Evolutionary conservation across 2,797 vertebrate species (phyloP).

Genomic region (Galaxias olidus): DNA sequence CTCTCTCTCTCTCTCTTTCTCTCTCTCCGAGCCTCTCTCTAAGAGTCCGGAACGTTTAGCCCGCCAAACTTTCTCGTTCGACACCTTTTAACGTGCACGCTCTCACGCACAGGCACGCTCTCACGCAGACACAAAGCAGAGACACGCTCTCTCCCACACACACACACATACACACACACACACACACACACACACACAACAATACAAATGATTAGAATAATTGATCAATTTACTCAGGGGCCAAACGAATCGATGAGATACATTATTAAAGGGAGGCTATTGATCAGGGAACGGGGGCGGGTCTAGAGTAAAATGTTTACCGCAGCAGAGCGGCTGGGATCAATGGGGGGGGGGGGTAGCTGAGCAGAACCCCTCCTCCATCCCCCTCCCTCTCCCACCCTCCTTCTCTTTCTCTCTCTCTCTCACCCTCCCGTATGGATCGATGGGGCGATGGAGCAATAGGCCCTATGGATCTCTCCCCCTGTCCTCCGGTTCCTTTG

Average conservation of each 20-base stretch:
- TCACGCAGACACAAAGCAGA: slow-evolving; percentile 17
- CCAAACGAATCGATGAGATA: slow-evolving; percentile 81
- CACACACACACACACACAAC: slow-evolving; percentile 25
- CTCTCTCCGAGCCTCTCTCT: too few relatives aligned
- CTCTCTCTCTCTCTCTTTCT: too few relatives aligned
- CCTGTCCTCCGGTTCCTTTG: slow-evolving; percentile 56
- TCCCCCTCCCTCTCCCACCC: too few relatives aligned
- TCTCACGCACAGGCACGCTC: slow-evolving; percentile 5
- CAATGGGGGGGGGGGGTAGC: slow-evolving; percentile 68
- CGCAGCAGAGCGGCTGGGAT: slow-evolving; percentile 71
- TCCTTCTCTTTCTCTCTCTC: too few relatives aligned
- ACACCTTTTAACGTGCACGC: slow-evolving; percentile 52
- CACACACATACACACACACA: not conserved
- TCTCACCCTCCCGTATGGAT: slow-evolving; percentile 50
- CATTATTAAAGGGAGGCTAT: slow-evolving; percentile 83
- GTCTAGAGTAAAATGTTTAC: slow-evolving; percentile 77
- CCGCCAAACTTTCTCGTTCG: slow-evolving; percentile 51
- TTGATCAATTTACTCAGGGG: slow-evolving; percentile 79
- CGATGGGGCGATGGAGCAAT: slow-evolving; percentile 69
- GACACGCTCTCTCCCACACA: slow-evolving; percentile 35
- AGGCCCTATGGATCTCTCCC: slow-evolving; percentile 60
- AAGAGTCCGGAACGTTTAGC: slow-evolving; percentile 43
- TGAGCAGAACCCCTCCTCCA: slow-evolving; percentile 62
- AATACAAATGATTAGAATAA: slow-evolving; percentile 75
- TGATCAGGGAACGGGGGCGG: slow-evolving; percentile 69